phyloP scores from a whole-genome alignment of 2,888 invertebrate genomes.

The Lasioglossum marginatum region DNA sequence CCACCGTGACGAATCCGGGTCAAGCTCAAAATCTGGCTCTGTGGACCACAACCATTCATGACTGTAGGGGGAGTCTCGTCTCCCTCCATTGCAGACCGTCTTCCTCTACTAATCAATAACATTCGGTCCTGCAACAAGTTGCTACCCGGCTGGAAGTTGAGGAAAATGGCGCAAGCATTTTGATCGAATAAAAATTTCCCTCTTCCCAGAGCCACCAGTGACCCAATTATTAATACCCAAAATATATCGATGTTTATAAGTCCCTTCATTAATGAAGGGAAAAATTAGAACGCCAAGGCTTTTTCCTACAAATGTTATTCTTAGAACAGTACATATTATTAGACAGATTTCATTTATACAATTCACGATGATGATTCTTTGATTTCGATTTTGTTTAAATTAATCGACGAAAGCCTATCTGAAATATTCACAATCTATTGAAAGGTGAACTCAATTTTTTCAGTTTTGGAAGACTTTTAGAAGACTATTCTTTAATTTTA shows the following conservation, averaged over 20 bases:
- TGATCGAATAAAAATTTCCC: background rate
- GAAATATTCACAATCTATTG: background rate
- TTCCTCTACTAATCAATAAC: constrained; percentile 76
- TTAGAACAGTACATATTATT: background rate
- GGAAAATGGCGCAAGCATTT: constrained; percentile 11
- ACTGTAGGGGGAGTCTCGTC: constrained; percentile 70
- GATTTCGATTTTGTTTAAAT: background rate
- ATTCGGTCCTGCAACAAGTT: constrained; percentile 79
- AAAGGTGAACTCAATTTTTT: background rate
- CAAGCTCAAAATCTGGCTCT: constrained; percentile 78
- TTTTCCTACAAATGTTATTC: background rate
- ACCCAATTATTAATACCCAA: background rate
- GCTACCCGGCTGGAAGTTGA: constrained; percentile 45
- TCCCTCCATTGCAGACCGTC: constrained; percentile 60
- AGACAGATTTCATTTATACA: too few relatives aligned
- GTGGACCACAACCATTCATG: constrained; percentile 77
- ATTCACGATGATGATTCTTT: background rate
- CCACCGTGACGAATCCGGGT: constrained; percentile 71
- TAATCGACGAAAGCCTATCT: background rate
- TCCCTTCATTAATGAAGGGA: background rate
- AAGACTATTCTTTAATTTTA: background rate
- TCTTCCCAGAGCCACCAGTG: background rate
- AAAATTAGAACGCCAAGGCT: background rate
- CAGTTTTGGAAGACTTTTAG: background rate
- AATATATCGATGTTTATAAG: background rate